Evolutionary conservation across 2,888 invertebrate genomes (phyloP), one percentile per base, ranked within the genome.

Genomic region (Aphrophora alni): DNA sequence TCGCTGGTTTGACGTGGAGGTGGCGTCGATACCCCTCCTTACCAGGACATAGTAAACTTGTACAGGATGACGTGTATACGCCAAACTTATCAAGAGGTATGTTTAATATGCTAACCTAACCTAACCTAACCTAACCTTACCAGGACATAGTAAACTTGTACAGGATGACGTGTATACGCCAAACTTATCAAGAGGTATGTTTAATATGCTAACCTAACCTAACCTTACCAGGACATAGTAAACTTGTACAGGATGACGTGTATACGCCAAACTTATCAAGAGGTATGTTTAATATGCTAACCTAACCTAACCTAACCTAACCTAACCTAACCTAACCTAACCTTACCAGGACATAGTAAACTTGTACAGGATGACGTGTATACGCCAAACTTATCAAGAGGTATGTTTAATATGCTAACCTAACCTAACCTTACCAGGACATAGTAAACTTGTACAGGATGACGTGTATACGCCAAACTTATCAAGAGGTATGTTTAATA

Each of bases 1-100:
- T 91, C 33, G 90, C 89, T 70, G 89, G 91, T 27, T 87, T 90
- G 38, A 87, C 91, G 75, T 92, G 91, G 90, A 90, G 91, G 87
- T 91, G 91, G 87, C 89, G 91, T 86, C 90, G 90, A 59, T 90
- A 91, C 85, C 38, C 80, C 69, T 27, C 80, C 68, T 14, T 51
- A 25, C 12, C 59, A 71, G 68, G 12, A 1, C 38, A 59, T n/a
- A 28, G 17, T 1, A 26, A 25, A 28, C 59, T 21, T 17, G 73
- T 12, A 12, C 38, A 74, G 24, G 78, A 79, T 21, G 59, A 59
- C 2, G 59, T 21, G 12, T 59, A 12, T 59, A 59, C 59, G 59
- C 59, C 59, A 59, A 59, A 59, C 10, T 21, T 59, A 59, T 59
- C 59, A 3, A 59, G 59, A 59, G 59, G 59, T 59, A 3, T 21